Evolutionary conservation across 2,888 invertebrate genomes (phyloP).

Genomic region (Hetaerina titia): DNA sequence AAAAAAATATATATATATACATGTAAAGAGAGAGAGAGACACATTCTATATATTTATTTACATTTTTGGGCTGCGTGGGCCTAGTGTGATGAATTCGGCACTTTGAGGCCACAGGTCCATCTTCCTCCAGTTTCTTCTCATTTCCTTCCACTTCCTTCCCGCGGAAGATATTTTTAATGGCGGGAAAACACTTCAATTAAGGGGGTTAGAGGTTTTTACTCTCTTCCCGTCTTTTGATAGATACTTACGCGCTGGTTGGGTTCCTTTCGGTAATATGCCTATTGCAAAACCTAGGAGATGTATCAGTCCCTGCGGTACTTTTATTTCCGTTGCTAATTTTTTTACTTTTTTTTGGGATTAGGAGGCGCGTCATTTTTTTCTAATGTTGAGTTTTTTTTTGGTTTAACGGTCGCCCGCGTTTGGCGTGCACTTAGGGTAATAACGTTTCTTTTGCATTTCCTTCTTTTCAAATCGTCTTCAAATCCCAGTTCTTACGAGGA

Average conservation of each 20-base stretch:
- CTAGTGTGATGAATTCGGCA: slow-evolving; percentile 33
- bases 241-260: not conserved
- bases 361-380: not conserved
- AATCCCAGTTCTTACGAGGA: too few relatives aligned
- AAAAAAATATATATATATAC: too few relatives aligned
- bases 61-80: not conserved
- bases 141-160: not conserved
- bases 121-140: not conserved
- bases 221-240: not conserved
- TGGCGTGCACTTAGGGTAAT: too few relatives aligned
- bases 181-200: slow-evolving; percentile 38
- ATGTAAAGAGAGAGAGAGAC: too few relatives aligned
- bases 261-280: not conserved
- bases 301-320: not conserved
- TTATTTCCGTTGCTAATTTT: not conserved
- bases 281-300: not conserved
- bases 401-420: too few relatives aligned
- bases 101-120: slow-evolving; percentile 44
- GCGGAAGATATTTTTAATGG: slow-evolving; percentile 27
- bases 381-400: not conserved
- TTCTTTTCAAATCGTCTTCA: too few relatives aligned
- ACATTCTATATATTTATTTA: not conserved
- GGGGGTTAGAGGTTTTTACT: not conserved
- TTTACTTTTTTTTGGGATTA: too few relatives aligned
- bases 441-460: too few relatives aligned